Evolutionary conservation across 2,797 vertebrate genomes (phyloP).

Genomic region (Fundulus diaphanus): DNA sequence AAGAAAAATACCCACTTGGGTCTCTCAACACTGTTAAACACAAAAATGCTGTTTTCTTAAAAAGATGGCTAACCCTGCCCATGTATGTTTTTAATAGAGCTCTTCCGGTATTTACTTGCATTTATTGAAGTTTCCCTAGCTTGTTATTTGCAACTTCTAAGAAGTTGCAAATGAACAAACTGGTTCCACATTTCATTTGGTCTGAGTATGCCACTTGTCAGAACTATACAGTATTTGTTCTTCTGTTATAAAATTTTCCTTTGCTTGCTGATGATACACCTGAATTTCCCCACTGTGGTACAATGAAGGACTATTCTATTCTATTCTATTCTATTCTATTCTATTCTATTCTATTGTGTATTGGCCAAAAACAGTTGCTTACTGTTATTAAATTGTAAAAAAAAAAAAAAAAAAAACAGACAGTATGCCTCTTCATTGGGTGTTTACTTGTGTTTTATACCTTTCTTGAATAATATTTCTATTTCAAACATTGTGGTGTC

Average conservation of each 20-base stretch:
- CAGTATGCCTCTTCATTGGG: constrained; percentile 68
- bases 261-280: too few relatives aligned
- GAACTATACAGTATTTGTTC: too few relatives aligned
- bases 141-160: too few relatives aligned
- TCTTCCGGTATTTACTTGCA: background rate
- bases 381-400: constrained; percentile 62
- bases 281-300: too few relatives aligned
- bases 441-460: constrained; percentile 63
- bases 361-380: background rate
- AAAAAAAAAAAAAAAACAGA: constrained; percentile 64
- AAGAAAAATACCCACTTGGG: too few relatives aligned
- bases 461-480: constrained; percentile 49
- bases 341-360: too few relatives aligned
- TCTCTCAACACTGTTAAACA: background rate
- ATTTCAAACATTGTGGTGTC: constrained; percentile 63
- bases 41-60: background rate
- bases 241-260: too few relatives aligned
- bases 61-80: background rate
- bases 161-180: too few relatives aligned
- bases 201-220: too few relatives aligned
- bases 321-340: too few relatives aligned
- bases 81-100: background rate
- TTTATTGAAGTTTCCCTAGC: background rate
- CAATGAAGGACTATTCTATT: too few relatives aligned
- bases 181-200: too few relatives aligned